phyloP scores from a whole-genome alignment of 1,140 invertebrate species.

The Whitmania pigra region DNA sequence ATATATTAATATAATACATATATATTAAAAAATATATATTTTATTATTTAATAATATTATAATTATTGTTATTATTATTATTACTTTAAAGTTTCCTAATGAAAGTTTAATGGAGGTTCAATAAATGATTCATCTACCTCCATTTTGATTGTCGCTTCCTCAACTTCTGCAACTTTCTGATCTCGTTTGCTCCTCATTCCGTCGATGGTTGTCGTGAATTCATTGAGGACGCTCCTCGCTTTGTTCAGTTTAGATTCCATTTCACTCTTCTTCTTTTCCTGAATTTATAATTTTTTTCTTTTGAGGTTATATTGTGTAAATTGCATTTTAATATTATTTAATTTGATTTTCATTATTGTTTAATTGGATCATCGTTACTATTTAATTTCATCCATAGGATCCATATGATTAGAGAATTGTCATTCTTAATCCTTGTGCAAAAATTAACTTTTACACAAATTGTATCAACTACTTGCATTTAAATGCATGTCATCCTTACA shows the following conservation, averaged over 20 bases:
- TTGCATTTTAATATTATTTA: neutral
- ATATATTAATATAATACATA: no score
- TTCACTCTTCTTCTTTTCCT: slow-evolving; percentile 70
- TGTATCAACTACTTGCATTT: no score
- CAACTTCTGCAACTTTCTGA: slow-evolving; percentile 74
- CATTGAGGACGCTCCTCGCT: slow-evolving; percentile 72
- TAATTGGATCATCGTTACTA: no score
- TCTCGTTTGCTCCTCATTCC: slow-evolving; percentile 75
- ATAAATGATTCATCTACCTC: slow-evolving; percentile 30
- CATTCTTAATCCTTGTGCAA: neutral
- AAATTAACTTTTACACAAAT: no score
- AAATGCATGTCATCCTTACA: slow-evolving; percentile 38
- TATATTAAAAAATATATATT: no score
- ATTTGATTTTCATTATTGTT: neutral
- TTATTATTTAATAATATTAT: no score
- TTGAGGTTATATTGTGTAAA: slow-evolving; percentile 26
- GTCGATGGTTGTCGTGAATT: slow-evolving; percentile 87
- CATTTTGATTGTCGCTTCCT: slow-evolving; percentile 58
- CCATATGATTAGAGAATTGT: neutral
- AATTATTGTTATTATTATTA: no score
- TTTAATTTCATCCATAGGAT: no score
- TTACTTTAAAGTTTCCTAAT: no score
- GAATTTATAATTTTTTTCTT: slow-evolving; percentile 51
- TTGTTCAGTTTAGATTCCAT: slow-evolving; percentile 74
- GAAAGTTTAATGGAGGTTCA: no score